These are phyloP conservation scores for Falcaria lacertinaria DNA, from an alignment of 2,888 invertebrate species.

Conservation along the genomic window DNA sequence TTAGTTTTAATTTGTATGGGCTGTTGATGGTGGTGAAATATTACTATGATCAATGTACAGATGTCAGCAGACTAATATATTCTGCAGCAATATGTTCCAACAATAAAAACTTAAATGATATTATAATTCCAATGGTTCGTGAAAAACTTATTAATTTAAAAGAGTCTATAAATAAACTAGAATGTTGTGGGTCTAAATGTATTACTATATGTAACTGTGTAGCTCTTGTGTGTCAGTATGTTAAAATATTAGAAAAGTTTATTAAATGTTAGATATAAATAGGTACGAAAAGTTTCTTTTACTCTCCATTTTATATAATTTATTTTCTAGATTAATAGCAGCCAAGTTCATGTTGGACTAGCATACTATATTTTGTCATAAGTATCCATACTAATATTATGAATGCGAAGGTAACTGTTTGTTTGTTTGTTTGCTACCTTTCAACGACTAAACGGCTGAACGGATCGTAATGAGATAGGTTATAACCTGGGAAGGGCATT, in stretches of 20 bases:
- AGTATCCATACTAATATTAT: no score
- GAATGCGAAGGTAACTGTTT: no score
- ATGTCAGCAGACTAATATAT: slow-evolving; percentile 66
- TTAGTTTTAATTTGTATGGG: slow-evolving; percentile 83
- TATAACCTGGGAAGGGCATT: no score
- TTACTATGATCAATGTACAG: slow-evolving; percentile 54
- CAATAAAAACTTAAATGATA: slow-evolving; percentile 54
- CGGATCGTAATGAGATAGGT: no score
- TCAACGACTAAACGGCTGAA: no score
- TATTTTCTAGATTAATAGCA: no score
- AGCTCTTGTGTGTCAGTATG: slow-evolving; percentile 68
- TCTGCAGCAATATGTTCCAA: slow-evolving; percentile 65
- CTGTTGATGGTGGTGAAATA: slow-evolving; percentile 68
- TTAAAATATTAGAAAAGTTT: slow-evolving; percentile 70
- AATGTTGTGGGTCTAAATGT: slow-evolving; percentile 39
- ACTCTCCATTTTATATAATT: no score
- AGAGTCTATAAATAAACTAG: slow-evolving; percentile 48
- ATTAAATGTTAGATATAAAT: slow-evolving; percentile 76
- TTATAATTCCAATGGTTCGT: slow-evolving; percentile 56
- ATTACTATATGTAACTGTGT: slow-evolving; percentile 64
- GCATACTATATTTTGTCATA: no score
- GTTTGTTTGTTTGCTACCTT: no score
- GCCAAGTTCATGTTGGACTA: no score
- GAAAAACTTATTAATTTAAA: slow-evolving; percentile 47
- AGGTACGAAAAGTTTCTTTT: no score